phyloP scores from a whole-genome alignment of 1,140 invertebrate species.

The Drosophila subobscura region DNA sequence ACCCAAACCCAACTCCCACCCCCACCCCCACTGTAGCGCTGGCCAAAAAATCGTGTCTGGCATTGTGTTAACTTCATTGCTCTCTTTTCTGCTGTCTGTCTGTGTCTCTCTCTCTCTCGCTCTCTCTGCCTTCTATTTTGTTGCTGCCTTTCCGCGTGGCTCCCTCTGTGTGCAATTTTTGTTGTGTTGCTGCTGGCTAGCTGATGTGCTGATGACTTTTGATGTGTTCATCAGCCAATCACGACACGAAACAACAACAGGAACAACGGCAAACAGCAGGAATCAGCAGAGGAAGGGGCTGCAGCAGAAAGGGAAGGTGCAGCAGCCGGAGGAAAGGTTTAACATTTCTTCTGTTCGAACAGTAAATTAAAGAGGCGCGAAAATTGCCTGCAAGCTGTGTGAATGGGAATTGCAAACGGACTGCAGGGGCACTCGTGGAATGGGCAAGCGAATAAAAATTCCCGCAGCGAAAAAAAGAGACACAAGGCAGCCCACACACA shows the following conservation, averaged over 20 bases:
- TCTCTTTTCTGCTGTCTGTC: slow-evolving; percentile 12
- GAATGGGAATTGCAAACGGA: slow-evolving; percentile 36
- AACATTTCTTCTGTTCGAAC: slow-evolving; percentile 26
- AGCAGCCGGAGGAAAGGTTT: not conserved
- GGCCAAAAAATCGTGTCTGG: slow-evolving; percentile 60
- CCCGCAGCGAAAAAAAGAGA: slow-evolving; percentile 2
- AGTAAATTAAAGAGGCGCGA: slow-evolving; percentile 78
- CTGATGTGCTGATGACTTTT: slow-evolving; percentile 66
- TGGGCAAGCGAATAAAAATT: not conserved
- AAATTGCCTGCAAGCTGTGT: slow-evolving; percentile 70
- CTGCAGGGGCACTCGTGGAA: not conserved
- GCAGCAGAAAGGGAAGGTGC: not conserved
- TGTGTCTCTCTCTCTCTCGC: too few species aligned
- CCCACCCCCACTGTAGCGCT: slow-evolving; percentile 3
- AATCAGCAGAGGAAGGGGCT: not conserved
- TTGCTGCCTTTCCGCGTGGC: too few species aligned
- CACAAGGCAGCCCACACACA: slow-evolving; percentile 33
- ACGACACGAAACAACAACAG: slow-evolving; percentile 44
- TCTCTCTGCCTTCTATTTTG: too few species aligned
- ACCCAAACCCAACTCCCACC: slow-evolving; percentile 20
- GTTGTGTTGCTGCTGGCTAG: not conserved
- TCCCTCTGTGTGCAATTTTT: slow-evolving; percentile 2
- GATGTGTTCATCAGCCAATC: slow-evolving; percentile 73
- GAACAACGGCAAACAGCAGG: not conserved
- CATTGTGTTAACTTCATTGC: slow-evolving; percentile 67